A percentile compares a stretch with the other conserved stretches of the same genome.
Conservation (phyloP, 2,797 vertebrate species). For the Coregonus sp. region DNA sequence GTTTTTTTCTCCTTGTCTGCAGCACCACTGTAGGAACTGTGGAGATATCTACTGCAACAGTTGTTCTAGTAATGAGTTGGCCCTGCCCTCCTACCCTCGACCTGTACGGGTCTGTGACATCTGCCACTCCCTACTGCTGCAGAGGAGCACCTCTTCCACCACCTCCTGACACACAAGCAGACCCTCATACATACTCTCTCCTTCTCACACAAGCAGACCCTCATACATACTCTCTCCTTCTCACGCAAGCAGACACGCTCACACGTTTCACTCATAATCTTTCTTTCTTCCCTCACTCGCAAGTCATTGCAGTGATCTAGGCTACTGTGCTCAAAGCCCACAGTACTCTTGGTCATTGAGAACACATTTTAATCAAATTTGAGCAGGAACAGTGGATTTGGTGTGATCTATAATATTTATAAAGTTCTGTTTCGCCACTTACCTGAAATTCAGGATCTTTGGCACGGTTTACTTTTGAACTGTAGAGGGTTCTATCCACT, state of each 20-base stretch:
- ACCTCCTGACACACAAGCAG: conserved; percentile 69
- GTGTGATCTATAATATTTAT: conserved; percentile 4
- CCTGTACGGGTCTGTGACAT: conserved; percentile 92
- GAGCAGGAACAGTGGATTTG: conserved; percentile 40
- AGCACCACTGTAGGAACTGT: conserved; percentile 98
- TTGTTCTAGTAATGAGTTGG: conserved; percentile 92
- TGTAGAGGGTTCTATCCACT: not conserved
- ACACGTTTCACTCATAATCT: too few species aligned
- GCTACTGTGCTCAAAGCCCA: not conserved
- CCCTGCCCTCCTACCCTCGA: conserved; percentile 92
- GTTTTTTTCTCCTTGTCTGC: too few species aligned
- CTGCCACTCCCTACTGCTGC: conserved; percentile 90
- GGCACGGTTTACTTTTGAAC: not conserved
- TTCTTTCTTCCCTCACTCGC: not conserved
- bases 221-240: too few species aligned
- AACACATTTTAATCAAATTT: conserved; percentile 26
- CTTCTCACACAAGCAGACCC: too few species aligned
- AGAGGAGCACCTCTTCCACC: conserved; percentile 84
- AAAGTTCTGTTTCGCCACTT: conserved; percentile 17
- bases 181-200: not conserved
- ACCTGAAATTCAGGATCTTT: conserved; percentile 60
- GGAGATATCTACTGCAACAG: conserved; percentile 96
- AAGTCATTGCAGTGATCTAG: too few species aligned
- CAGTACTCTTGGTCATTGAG: not conserved
- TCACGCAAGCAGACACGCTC: too few species aligned